Evolutionary conservation across 1,140 invertebrate species (phyloP).

Genomic region (Linepithema humile): DNA sequence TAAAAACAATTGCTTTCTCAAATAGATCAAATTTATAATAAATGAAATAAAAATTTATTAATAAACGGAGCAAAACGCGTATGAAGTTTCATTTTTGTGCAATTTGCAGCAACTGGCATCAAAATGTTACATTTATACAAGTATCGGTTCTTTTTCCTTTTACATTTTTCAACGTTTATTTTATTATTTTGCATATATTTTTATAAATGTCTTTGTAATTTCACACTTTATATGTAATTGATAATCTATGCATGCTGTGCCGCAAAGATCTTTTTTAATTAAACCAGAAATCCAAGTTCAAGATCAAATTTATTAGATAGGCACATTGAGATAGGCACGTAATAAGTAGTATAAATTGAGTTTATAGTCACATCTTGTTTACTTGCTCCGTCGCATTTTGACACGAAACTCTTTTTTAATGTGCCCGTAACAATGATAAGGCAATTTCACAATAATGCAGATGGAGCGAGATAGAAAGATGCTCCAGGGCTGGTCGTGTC

Average conservation of each 20-base stretch:
- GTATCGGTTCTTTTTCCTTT: no score
- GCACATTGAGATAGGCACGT: not conserved
- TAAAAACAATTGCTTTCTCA: not conserved
- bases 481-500: not conserved
- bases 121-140: no score
- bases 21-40: not conserved
- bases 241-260: not conserved
- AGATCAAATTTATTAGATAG: not conserved
- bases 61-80: not conserved
- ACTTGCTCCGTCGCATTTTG: not conserved
- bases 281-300: not conserved
- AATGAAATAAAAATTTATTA: not conserved
- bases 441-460: constrained; percentile 8
- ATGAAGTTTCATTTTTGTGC: no score
- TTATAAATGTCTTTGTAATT: not conserved
- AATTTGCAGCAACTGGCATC: no score
- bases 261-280: not conserved
- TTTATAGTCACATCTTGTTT: not conserved
- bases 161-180: no score
- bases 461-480: constrained; percentile 11
- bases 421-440: not conserved
- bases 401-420: not conserved
- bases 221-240: not conserved
- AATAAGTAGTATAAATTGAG: not conserved
- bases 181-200: no score